phyloP scores from a whole-genome alignment of 2,888 invertebrate species.

The Trichacis sp. region DNA sequence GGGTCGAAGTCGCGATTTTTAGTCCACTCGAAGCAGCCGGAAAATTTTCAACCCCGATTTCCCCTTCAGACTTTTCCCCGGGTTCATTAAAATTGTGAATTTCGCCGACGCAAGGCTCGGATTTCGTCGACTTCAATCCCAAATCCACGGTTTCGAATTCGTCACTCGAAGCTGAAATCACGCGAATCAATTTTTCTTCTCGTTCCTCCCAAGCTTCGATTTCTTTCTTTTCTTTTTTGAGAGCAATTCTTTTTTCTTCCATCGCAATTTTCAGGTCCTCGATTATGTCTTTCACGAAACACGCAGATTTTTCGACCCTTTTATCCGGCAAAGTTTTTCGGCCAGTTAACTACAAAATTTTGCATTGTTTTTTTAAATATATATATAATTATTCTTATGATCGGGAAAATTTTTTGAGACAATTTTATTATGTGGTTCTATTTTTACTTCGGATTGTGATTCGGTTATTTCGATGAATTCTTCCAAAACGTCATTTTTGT shows the following conservation, averaged over 20 bases:
- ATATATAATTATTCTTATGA: too few relatives aligned
- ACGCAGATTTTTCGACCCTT: background rate
- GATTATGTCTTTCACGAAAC: slow-evolving; percentile 41
- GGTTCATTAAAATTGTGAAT: background rate
- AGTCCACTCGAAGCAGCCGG: background rate
- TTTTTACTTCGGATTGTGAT: background rate
- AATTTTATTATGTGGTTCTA: too few relatives aligned
- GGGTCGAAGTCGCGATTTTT: background rate
- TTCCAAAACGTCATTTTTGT: background rate
- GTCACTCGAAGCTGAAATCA: slow-evolving; percentile 38
- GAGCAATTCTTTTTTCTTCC: slow-evolving; percentile 9
- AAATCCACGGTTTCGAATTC: slow-evolving; percentile 1
- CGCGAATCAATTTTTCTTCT: slow-evolving; percentile 49
- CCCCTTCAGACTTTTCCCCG: slow-evolving; percentile 7
- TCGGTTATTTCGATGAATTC: background rate
- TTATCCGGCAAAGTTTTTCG: too few relatives aligned
- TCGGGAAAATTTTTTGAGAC: too few relatives aligned
- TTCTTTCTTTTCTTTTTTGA: slow-evolving; percentile 26
- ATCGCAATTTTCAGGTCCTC: slow-evolving; percentile 43
- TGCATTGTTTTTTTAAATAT: too few relatives aligned
- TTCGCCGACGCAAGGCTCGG: background rate
- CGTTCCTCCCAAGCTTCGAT: slow-evolving; percentile 49
- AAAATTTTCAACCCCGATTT: slow-evolving; percentile 4
- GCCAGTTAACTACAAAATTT: background rate
- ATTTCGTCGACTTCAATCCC: background rate